Conservation (phyloP, 2,888 invertebrate genomes). For the Gymnocheta viridis region DNA sequence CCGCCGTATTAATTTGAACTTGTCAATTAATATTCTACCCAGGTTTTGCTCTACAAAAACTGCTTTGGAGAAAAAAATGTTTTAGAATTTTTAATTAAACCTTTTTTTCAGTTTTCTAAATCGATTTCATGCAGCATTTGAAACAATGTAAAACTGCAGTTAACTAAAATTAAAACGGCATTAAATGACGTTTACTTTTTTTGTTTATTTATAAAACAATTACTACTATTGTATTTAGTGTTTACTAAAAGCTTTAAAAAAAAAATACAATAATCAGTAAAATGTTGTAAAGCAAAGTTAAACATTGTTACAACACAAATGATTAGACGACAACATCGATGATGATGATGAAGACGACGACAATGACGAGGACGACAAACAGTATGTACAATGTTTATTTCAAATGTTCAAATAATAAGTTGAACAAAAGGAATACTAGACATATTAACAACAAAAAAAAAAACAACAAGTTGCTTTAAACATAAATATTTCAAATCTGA, state of each 20-base stretch:
- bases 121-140: not conserved
- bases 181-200: not conserved
- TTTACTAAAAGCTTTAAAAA: slow-evolving; percentile 1
- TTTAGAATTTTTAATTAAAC: not conserved
- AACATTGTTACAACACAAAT: slow-evolving; percentile 64
- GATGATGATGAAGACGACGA: slow-evolving; percentile 1
- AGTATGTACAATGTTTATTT: slow-evolving; percentile 33
- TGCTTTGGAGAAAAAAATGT: not conserved
- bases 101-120: not conserved
- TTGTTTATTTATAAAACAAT: not conserved
- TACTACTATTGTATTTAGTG: slow-evolving; percentile 7
- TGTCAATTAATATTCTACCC: too few species aligned
- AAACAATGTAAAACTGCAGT: not conserved
- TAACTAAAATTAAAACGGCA: not conserved
- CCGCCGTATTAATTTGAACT: too few species aligned
- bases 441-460: not conserved
- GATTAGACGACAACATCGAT: slow-evolving; percentile 53
- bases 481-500: slow-evolving; percentile 26
- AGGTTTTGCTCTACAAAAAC: too few species aligned
- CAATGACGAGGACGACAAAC: not conserved
- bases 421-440: not conserved
- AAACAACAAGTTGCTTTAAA: slow-evolving; percentile 20
- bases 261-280: slow-evolving; percentile 46
- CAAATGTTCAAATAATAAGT: slow-evolving; percentile 30
- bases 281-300: slow-evolving; percentile 59